These are phyloP conservation scores for Troilus luridus DNA, from an alignment of 2,888 invertebrate species.

Conservation along the genomic window DNA sequence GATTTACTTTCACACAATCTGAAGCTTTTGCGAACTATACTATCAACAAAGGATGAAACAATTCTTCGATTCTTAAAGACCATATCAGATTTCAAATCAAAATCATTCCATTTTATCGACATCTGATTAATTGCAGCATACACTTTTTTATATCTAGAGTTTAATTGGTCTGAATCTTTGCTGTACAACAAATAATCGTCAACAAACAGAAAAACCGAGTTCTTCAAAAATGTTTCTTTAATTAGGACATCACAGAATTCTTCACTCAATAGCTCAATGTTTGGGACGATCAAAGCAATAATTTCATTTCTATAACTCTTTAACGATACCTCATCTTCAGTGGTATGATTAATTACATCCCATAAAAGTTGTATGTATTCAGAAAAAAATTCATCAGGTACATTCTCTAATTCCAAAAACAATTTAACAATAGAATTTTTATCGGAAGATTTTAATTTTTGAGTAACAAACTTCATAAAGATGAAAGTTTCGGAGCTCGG, in stretches of 20 bases:
- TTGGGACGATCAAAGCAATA: slow-evolving; percentile 54
- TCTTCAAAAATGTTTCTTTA: slow-evolving; percentile 43
- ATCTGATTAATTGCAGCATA: neutral
- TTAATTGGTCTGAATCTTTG: slow-evolving; percentile 4
- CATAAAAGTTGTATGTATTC: slow-evolving; percentile 62
- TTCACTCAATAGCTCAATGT: slow-evolving; percentile 48
- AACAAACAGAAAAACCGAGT: slow-evolving; percentile 23
- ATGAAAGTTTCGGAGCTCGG: slow-evolving; percentile 61
- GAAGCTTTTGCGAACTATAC: slow-evolving; percentile 41
- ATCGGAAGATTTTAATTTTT: slow-evolving; percentile 57
- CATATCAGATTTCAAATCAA: slow-evolving; percentile 19
- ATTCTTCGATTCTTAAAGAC: slow-evolving; percentile 49
- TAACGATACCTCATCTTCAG: slow-evolving; percentile 30
- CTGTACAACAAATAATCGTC: slow-evolving; percentile 25
- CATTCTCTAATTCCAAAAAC: slow-evolving; percentile 54
- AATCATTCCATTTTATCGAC: slow-evolving; percentile 49
- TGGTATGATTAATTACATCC: slow-evolving; percentile 53
- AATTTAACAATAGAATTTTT: slow-evolving; percentile 55
- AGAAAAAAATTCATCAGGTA: slow-evolving; percentile 59
- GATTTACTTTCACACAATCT: neutral
- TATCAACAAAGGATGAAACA: slow-evolving; percentile 32
- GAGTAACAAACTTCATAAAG: slow-evolving; percentile 51
- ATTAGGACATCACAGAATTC: slow-evolving; percentile 61
- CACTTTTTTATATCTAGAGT: slow-evolving; percentile 38
- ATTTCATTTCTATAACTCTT: slow-evolving; percentile 53